A percentile compares a stretch with the other conserved stretches of the same genome.
Evolutionary conservation across 1,140 invertebrate species (phyloP).

Genomic region (Drosophila varians): DNA sequence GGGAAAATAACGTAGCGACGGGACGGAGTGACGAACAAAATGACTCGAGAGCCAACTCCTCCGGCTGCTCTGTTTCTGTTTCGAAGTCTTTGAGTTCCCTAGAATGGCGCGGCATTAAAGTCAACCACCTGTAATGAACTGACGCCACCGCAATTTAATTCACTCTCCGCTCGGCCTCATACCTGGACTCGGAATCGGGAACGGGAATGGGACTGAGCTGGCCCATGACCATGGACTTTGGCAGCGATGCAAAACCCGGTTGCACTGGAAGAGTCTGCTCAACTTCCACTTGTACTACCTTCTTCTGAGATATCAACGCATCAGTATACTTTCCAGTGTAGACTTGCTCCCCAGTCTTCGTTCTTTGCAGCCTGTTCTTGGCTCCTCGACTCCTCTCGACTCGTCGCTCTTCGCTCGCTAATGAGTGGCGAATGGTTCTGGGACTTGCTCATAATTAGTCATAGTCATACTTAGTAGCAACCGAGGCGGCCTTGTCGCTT

Average conservation of each 20-base stretch:
- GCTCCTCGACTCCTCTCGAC: constrained; percentile 1
- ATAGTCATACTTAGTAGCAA: constrained; percentile 61
- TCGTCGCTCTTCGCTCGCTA: constrained; percentile 20
- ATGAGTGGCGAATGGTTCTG: constrained; percentile 53
- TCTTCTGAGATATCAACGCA: no score
- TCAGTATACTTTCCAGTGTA: constrained; percentile 12
- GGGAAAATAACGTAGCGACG: constrained; percentile 12
- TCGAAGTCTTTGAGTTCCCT: constrained; percentile 19
- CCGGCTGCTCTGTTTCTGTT: background rate
- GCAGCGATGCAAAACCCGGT: constrained; percentile 55
- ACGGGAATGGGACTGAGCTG: constrained; percentile 25
- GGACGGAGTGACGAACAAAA: constrained; percentile 42
- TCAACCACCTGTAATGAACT: constrained; percentile 83
- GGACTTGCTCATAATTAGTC: constrained; percentile 69
- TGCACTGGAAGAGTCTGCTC: constrained; percentile 3
- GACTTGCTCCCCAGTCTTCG: background rate
- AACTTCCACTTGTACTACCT: no score
- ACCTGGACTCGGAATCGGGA: constrained; percentile 4
- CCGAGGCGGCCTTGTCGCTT: constrained; percentile 41
- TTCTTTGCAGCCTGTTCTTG: background rate
- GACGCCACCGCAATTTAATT: constrained; percentile 83
- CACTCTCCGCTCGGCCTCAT: constrained; percentile 50
- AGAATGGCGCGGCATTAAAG: constrained; percentile 61
- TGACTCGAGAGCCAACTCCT: constrained; percentile 37
- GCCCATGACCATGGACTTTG: constrained; percentile 39